Evolutionary conservation across 2,113 vertebrate species (phyloP).

Genomic region (Pelecanus crispus): DNA sequence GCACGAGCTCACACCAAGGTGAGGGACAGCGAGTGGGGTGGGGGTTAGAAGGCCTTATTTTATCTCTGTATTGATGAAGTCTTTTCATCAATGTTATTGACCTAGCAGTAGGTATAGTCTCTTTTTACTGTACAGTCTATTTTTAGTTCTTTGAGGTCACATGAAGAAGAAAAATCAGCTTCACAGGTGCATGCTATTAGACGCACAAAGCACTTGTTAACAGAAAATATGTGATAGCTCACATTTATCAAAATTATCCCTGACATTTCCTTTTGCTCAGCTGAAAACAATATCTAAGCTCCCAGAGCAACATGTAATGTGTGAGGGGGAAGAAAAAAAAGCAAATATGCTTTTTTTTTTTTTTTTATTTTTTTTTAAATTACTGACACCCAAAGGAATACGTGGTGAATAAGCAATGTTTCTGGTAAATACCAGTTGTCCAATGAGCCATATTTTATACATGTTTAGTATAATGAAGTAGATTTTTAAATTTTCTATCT

Average conservation of each 20-base stretch:
- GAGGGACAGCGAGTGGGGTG: not conserved
- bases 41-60: not conserved
- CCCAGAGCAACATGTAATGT: not conserved
- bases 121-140: not conserved
- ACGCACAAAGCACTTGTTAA: conserved; percentile 58
- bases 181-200: conserved; percentile 51
- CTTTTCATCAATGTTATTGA: not conserved
- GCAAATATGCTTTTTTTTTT: not conserved
- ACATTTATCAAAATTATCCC: conserved; percentile 61
- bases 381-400: not conserved
- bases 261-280: conserved; percentile 62
- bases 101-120: not conserved
- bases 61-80: not conserved
- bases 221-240: conserved; percentile 31
- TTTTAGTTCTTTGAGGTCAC: conserved; percentile 24
- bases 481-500: not conserved
- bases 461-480: not conserved
- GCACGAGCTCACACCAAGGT: not conserved
- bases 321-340: not conserved
- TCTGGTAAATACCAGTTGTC: not conserved
- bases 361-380: not conserved
- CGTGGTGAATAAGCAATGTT: not conserved
- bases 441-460: not conserved
- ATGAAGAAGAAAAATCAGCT: conserved; percentile 11
- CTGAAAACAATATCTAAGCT: conserved; percentile 48